These are phyloP conservation scores for Heliconius sara DNA, from an alignment of 2,888 invertebrate species.

Conservation along the genomic window DNA sequence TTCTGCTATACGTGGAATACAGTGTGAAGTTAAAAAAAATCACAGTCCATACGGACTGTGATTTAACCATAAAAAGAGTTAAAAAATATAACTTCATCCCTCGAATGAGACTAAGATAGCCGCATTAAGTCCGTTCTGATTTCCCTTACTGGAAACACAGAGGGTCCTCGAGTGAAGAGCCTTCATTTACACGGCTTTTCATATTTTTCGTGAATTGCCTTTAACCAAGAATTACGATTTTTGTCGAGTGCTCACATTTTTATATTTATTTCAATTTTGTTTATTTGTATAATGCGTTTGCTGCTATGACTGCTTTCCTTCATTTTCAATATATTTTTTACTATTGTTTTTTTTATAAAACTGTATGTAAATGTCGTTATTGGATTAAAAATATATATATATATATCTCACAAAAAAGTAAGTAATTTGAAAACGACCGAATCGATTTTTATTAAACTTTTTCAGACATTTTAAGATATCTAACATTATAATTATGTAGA, in stretches of 20 bases:
- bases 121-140: slow-evolving; percentile 50
- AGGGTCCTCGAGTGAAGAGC: slow-evolving; percentile 47
- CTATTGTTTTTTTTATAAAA: background rate
- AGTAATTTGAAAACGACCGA: too few relatives aligned
- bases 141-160: slow-evolving; percentile 48
- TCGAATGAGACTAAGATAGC: slow-evolving; percentile 44
- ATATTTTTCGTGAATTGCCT: slow-evolving; percentile 47
- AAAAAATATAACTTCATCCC: background rate
- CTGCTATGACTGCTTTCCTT: background rate
- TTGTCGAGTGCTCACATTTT: slow-evolving; percentile 29
- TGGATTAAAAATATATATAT: too few relatives aligned
- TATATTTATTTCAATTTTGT: slow-evolving; percentile 30
- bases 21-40: too few relatives aligned
- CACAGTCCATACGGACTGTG: too few relatives aligned
- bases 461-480: too few relatives aligned
- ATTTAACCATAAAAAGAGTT: background rate
- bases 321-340: background rate
- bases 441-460: too few relatives aligned
- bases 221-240: slow-evolving; percentile 38
- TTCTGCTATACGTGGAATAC: too few relatives aligned
- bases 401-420: too few relatives aligned
- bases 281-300: slow-evolving; percentile 2
- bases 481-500: too few relatives aligned
- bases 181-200: slow-evolving; percentile 50
- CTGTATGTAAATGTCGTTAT: too few relatives aligned